phyloP scores from a whole-genome alignment of 2,113 vertebrate species.

The Furnarius figulus region DNA sequence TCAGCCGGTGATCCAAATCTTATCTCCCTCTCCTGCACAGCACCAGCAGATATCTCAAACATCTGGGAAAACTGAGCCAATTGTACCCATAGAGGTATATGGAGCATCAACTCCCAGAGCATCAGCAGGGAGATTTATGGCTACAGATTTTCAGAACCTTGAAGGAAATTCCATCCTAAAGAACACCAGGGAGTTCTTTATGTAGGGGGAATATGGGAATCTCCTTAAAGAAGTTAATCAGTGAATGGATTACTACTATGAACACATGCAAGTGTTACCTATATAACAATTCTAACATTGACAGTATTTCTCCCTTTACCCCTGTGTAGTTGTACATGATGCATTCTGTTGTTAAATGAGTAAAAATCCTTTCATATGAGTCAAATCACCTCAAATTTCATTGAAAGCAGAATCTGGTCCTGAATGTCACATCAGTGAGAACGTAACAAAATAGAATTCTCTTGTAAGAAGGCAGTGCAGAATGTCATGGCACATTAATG shows the following conservation, averaged over 20 bases:
- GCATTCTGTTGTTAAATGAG: constrained; percentile 26
- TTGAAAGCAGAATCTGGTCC: neutral
- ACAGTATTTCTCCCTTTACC: constrained; percentile 15
- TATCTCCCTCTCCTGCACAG: neutral
- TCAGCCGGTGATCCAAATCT: neutral
- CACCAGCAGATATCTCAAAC: neutral
- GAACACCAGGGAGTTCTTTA: neutral
- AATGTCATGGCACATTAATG: neutral
- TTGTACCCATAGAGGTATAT: neutral
- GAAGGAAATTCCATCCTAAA: neutral
- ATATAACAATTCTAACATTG: neutral
- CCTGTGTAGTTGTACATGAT: neutral
- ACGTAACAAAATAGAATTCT: neutral
- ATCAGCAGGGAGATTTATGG: neutral
- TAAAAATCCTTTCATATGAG: neutral
- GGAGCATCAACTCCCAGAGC: neutral
- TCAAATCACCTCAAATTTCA: constrained; percentile 2
- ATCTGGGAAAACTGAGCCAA: neutral
- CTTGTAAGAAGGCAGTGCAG: neutral
- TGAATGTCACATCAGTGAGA: neutral
- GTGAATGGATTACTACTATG: constrained; percentile 8
- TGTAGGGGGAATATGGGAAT: neutral
- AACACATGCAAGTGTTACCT: neutral
- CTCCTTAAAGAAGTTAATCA: constrained; percentile 11
- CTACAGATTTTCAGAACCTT: neutral